A percentile compares a stretch with the other conserved stretches of the same genome.
Conservation (phyloP, 1,140 invertebrate genomes). For the Micrasema longulum region DNA sequence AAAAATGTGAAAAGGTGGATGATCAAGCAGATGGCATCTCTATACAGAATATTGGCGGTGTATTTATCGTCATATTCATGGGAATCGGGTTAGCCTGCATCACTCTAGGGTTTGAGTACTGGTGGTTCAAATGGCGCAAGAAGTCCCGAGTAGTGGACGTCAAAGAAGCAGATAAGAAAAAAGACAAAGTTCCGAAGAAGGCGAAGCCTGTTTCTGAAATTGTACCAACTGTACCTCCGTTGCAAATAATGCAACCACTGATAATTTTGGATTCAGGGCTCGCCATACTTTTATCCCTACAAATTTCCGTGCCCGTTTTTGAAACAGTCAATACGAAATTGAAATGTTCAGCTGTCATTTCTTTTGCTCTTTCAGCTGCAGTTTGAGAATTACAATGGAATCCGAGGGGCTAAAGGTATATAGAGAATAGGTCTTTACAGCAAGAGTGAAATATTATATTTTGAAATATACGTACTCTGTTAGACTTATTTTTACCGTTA, state of each 20-base stretch:
- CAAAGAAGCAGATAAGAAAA: slow-evolving; percentile 60
- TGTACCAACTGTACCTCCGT: neutral
- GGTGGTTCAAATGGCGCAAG: slow-evolving; percentile 88
- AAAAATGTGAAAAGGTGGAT: slow-evolving; percentile 87
- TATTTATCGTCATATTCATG: slow-evolving; percentile 96
- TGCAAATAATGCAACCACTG: slow-evolving; percentile 15
- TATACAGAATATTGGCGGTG: slow-evolving; percentile 96
- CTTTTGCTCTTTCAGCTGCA: too few species aligned
- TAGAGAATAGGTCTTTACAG: too few species aligned
- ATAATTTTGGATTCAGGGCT: slow-evolving; percentile 50
- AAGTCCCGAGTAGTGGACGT: slow-evolving; percentile 70
- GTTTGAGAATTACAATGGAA: too few species aligned
- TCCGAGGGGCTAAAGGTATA: too few species aligned
- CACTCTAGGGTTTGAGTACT: slow-evolving; percentile 94
- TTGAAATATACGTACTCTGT: too few species aligned
- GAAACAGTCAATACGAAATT: slow-evolving; percentile 26
- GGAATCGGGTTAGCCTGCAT: slow-evolving; percentile 92
- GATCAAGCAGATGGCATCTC: slow-evolving; percentile 96
- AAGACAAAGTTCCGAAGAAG: slow-evolving; percentile 40
- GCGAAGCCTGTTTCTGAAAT: slow-evolving; percentile 36
- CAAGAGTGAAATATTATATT: too few species aligned
- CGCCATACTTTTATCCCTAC: slow-evolving; percentile 46
- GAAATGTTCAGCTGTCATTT: too few species aligned
- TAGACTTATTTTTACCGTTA: too few species aligned
- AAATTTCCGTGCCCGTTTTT: slow-evolving; percentile 50